phyloP scores from a whole-genome alignment of 2,888 invertebrate species.

The Cryptocephalus primarius region DNA sequence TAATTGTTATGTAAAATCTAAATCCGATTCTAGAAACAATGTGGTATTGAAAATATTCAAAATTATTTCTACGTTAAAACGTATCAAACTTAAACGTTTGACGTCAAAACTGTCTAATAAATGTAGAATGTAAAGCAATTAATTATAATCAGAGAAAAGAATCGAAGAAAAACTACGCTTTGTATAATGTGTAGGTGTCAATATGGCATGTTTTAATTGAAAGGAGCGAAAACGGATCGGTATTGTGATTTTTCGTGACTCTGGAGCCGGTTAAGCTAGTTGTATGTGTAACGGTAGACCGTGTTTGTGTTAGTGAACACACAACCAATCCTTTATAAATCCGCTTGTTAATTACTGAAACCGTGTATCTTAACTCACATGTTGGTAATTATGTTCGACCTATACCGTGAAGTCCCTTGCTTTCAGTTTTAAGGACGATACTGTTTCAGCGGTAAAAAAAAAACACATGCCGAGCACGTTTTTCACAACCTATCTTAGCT shows the following conservation, averaged over 20 bases:
- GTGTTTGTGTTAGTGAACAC: constrained; percentile 25
- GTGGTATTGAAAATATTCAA: too few relatives aligned
- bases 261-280: constrained; percentile 17
- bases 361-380: constrained; percentile 26
- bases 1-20: too few relatives aligned
- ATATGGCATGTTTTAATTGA: too few relatives aligned
- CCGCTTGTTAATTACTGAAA: constrained; percentile 32
- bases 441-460: constrained; percentile 20
- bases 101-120: too few relatives aligned
- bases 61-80: too few relatives aligned
- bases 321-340: constrained; percentile 31
- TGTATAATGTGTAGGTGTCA: too few relatives aligned
- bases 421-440: constrained; percentile 19
- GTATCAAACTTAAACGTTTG: too few relatives aligned
- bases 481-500: constrained; percentile 26
- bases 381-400: constrained; percentile 27
- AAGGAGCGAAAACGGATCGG: neutral
- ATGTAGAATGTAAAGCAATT: too few relatives aligned
- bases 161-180: too few relatives aligned
- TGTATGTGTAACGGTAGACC: constrained; percentile 32
- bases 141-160: too few relatives aligned
- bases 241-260: neutral
- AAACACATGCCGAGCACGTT: constrained; percentile 23
- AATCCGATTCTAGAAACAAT: too few relatives aligned
- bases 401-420: constrained; percentile 16